A percentile compares a stretch with the other conserved stretches of the same genome.
These are phyloP conservation scores for Harpagoxenus sublaevis DNA, from an alignment of 2,888 invertebrate genomes.

Conservation along the genomic window DNA sequence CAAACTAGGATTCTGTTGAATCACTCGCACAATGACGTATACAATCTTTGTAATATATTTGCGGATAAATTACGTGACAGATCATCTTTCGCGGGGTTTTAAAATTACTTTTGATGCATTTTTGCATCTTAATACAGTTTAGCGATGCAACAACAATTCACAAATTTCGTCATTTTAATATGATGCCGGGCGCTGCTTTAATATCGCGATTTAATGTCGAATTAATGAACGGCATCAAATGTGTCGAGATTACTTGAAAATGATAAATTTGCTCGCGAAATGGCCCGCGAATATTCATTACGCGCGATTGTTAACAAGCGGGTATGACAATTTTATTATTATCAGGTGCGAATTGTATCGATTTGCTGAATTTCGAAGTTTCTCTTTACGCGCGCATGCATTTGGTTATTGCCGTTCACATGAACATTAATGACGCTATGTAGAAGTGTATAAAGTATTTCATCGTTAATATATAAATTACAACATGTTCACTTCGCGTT, in stretches of 20 bases:
- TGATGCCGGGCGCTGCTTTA: neutral
- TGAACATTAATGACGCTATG: neutral
- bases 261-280: slow-evolving; percentile 12
- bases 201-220: slow-evolving; percentile 21
- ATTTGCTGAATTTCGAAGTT: slow-evolving; percentile 1
- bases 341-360: slow-evolving; percentile 9
- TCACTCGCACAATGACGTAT: neutral
- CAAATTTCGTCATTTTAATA: neutral
- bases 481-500: neutral
- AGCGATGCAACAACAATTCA: neutral
- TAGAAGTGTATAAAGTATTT: neutral
- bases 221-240: slow-evolving; percentile 26
- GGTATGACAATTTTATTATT: slow-evolving; percentile 34
- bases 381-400: neutral
- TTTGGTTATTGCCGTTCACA: neutral
- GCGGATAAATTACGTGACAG: neutral
- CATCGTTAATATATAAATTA: neutral
- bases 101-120: neutral
- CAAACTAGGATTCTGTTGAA: neutral
- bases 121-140: neutral
- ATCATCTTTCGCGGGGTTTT: neutral
- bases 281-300: slow-evolving; percentile 20
- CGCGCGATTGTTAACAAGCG: slow-evolving; percentile 9
- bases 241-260: slow-evolving; percentile 1
- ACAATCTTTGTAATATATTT: neutral